Percentiles rank a stretch among this genome's conserved stretches.
These are phyloP conservation scores for Tinamus guttatus DNA, from an alignment of 2,113 vertebrate genomes.

Conservation along the genomic window DNA sequence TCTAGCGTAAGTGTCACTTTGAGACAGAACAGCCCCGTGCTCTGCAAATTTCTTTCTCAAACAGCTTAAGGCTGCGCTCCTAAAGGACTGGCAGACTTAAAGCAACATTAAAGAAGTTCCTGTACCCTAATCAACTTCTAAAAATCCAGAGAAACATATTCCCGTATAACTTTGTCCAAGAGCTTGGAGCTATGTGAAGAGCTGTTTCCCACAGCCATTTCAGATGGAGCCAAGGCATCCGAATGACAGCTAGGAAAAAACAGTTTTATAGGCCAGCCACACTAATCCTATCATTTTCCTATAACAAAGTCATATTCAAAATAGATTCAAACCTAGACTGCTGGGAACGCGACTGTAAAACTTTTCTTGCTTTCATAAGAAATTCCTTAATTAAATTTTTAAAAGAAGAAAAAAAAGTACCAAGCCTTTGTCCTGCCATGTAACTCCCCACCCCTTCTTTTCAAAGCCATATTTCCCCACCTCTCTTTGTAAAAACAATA, in stretches of 20 bases:
- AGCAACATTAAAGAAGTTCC: conserved; percentile 31
- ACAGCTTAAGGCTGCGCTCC: conserved; percentile 15
- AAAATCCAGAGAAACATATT: conserved; percentile 30
- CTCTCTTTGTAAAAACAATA: conserved; percentile 32
- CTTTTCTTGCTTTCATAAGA: background rate
- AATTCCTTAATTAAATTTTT: conserved; percentile 7
- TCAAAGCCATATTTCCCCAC: conserved; percentile 8
- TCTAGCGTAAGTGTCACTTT: conserved; percentile 58
- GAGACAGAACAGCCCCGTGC: conserved; percentile 56
- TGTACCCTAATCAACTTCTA: conserved; percentile 15
- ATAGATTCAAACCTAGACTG: conserved; percentile 22
- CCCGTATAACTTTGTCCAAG: conserved; percentile 4
- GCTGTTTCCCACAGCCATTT: background rate
- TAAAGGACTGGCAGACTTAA: conserved; percentile 1
- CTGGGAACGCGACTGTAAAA: background rate
- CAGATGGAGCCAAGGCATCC: conserved; percentile 6
- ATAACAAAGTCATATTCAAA: conserved; percentile 29
- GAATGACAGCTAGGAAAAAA: background rate
- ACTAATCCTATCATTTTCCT: conserved; percentile 38
- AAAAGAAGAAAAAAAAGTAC: background rate
- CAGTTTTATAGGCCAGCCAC: conserved; percentile 18
- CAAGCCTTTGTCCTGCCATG: background rate
- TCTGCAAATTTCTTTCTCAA: conserved; percentile 60
- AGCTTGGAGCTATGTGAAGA: conserved; percentile 1
- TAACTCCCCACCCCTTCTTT: background rate